Evolutionary conservation across 1,140 invertebrate genomes (phyloP).

Genomic region (Pogonus chalceus): DNA sequence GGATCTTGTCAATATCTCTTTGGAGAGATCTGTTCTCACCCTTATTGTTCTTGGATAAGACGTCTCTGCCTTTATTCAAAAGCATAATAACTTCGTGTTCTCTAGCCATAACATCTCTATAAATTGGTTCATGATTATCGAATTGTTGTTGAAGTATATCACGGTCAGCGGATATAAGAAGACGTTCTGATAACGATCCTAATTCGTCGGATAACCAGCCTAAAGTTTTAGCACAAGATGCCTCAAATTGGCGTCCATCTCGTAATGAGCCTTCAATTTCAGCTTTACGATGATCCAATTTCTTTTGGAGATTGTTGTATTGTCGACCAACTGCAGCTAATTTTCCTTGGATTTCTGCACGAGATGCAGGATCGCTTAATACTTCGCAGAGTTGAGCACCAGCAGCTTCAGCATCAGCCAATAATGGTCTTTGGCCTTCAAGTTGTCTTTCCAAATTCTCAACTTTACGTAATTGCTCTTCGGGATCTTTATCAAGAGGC

Average conservation of each 20-base stretch:
- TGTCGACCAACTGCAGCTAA: slow-evolving; percentile 70
- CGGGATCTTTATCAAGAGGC: slow-evolving; percentile 70
- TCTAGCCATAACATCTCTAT: slow-evolving; percentile 76
- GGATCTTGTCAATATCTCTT: slow-evolving; percentile 75
- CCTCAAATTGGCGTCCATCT: slow-evolving; percentile 77
- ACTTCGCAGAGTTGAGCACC: slow-evolving; percentile 78
- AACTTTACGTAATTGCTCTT: slow-evolving; percentile 77
- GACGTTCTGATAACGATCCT: slow-evolving; percentile 59
- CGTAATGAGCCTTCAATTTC: slow-evolving; percentile 79
- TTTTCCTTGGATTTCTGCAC: slow-evolving; percentile 83
- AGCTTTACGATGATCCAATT: slow-evolving; percentile 78
- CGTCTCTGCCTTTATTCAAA: slow-evolving; percentile 78
- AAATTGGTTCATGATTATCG: slow-evolving; percentile 78
- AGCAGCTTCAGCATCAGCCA: slow-evolving; percentile 79
- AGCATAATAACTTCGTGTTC: slow-evolving; percentile 93
- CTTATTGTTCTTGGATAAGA: slow-evolving; percentile 50
- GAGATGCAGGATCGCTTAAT: slow-evolving; percentile 80
- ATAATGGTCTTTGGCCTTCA: slow-evolving; percentile 71
- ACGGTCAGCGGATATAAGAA: slow-evolving; percentile 76
- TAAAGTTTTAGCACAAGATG: slow-evolving; percentile 72
- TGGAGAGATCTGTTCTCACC: slow-evolving; percentile 42
- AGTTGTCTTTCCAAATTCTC: slow-evolving; percentile 79
- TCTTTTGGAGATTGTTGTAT: slow-evolving; percentile 77
- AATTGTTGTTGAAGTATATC: slow-evolving; percentile 77
- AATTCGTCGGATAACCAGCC: slow-evolving; percentile 79